phyloP scores from a whole-genome alignment of 2,113 vertebrate genomes.

The Salvelinus alpinus region DNA sequence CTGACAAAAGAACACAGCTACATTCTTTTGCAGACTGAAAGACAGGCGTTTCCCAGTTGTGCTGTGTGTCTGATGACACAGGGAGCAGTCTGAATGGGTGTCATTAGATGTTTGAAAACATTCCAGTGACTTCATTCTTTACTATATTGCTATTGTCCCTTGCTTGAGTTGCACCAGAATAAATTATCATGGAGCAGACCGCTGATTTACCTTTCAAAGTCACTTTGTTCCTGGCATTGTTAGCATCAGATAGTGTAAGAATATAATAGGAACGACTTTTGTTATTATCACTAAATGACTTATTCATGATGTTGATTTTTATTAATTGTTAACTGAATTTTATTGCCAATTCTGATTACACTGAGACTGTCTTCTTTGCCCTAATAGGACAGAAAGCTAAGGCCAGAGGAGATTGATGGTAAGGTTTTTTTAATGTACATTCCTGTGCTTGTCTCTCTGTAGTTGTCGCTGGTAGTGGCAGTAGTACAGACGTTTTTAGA shows the following conservation, averaged over 20 bases:
- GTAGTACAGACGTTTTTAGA: not conserved
- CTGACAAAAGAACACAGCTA: constrained; percentile 36
- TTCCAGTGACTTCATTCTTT: not conserved
- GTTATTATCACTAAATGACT: not conserved
- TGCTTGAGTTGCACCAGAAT: constrained; percentile 9
- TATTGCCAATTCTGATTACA: not conserved
- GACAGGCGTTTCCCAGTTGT: constrained; percentile 27
- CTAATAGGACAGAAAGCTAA: constrained; percentile 90
- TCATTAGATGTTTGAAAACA: constrained; percentile 28
- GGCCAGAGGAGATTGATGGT: constrained; percentile 97
- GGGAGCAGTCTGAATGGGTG: constrained; percentile 20
- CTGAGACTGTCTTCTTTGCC: constrained; percentile 46
- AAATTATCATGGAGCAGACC: constrained; percentile 26
- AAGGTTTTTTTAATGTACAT: constrained; percentile 46
- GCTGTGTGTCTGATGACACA: constrained; percentile 35
- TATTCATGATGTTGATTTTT: not conserved
- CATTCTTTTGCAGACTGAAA: constrained; percentile 46
- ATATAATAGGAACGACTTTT: not conserved
- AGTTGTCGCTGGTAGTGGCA: not conserved
- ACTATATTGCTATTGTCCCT: not conserved
- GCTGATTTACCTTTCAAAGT: constrained; percentile 21
- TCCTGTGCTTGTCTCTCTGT: constrained; percentile 13
- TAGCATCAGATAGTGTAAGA: constrained; percentile 11
- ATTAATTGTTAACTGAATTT: not conserved
- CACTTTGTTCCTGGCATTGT: constrained; percentile 8